phyloP scores from a whole-genome alignment of 2,113 vertebrate species.

The Penelope pileata region DNA sequence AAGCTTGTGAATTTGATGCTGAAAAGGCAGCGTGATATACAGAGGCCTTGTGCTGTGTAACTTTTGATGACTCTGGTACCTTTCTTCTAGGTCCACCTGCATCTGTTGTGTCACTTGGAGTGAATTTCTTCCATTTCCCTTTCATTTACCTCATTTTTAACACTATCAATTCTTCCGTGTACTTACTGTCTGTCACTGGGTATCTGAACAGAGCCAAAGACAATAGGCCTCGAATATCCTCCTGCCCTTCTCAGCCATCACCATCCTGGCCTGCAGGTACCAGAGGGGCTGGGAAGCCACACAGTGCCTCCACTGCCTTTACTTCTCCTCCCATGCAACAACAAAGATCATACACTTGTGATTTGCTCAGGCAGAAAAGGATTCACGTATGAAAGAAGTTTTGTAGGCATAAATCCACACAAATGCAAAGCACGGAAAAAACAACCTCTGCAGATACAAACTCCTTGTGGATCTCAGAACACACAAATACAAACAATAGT shows the following conservation, averaged over 20 bases:
- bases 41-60: background rate
- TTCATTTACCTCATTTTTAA: background rate
- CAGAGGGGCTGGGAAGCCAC: fast-evolving
- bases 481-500: background rate
- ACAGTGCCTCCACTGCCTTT: background rate
- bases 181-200: background rate
- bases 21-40: fast-evolving
- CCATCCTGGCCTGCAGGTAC: background rate
- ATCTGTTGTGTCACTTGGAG: background rate
- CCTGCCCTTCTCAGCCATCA: background rate
- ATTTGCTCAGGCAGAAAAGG: background rate
- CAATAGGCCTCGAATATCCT: background rate
- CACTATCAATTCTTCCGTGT: background rate
- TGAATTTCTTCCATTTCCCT: background rate
- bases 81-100: background rate
- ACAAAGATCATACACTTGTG: fast-evolving
- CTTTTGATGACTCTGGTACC: fast-evolving
- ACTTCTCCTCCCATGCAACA: background rate
- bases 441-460: background rate
- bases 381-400: background rate
- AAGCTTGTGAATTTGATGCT: fast-evolving
- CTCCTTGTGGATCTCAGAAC: background rate
- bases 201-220: background rate
- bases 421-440: background rate
- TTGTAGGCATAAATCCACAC: background rate